Evolutionary conservation across 92 coral and sea anemone genomes (phyloP), one percentile per base, ranked within the genome.

Genomic region (Actinostola sp.): DNA sequence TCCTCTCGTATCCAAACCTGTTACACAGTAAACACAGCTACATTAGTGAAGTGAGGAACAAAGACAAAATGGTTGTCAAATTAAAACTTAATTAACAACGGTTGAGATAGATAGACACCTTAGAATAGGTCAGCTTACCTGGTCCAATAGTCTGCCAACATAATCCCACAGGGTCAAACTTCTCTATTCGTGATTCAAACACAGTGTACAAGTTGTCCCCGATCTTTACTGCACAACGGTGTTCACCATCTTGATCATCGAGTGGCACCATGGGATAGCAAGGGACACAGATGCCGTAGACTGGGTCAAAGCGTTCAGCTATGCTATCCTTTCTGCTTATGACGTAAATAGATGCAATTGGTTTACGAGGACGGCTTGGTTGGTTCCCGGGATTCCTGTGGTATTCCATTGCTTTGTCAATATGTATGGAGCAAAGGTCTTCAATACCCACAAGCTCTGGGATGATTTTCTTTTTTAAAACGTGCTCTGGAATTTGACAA

Each of bases 1-100:
- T 10, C 88, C 98, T 10, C 87, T 87, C 4, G 86, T 82, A 55
- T 91, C 86, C 29, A 88, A 67, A 6, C 98, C 98, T 93, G 32
- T 14, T 43, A 44, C 11, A 63, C 13, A 69, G 15, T 51, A 35
- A 8, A 38, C 0, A 46, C 30, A 28, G 1, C 26, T 35, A 15
- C 25, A 24, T 57, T 25, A 24, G 8, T 61, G 5, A 21, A 31
- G 29, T 65, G n/a, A n/a, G n/a, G n/a, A n/a, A n/a, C n/a, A n/a
- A n/a, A n/a, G n/a, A n/a, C n/a, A n/a, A n/a, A n/a, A n/a, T n/a
- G n/a, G n/a, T n/a, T n/a, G n/a, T n/a, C n/a, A n/a, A n/a, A n/a
- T n/a, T n/a, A n/a, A n/a, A n/a, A n/a, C n/a, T n/a, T n/a, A n/a
- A n/a, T n/a, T n/a, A n/a, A n/a, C n/a, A n/a, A n/a, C n/a, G n/a